These are phyloP conservation scores for Antheraea pernyi DNA, from an alignment of 1,140 invertebrate species.

Conservation along the genomic window DNA sequence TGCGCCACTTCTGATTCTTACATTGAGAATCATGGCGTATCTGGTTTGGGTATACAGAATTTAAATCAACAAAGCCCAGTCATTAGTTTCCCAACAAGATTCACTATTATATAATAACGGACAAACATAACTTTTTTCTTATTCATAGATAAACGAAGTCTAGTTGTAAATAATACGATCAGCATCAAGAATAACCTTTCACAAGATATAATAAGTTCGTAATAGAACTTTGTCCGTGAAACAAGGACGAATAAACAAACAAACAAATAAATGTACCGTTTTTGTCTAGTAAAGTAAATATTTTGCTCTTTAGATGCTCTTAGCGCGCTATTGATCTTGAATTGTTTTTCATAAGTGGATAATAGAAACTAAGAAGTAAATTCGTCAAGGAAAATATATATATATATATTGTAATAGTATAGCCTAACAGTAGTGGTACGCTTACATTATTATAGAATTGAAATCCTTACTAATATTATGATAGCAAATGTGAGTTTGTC, in stretches of 20 bases:
- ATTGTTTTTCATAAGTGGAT: neutral
- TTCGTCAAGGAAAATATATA: neutral
- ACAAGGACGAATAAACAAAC: constrained; percentile 9
- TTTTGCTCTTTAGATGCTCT: constrained; percentile 7
- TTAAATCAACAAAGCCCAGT: too few relatives aligned
- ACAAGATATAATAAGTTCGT: neutral
- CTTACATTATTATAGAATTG: too few relatives aligned
- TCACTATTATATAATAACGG: neutral
- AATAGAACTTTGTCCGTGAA: neutral
- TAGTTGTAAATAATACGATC: neutral
- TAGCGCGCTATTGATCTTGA: neutral
- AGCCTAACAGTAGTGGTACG: too few relatives aligned
- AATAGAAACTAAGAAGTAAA: neutral
- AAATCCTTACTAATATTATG: too few relatives aligned
- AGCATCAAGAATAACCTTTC: neutral
- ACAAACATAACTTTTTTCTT: neutral
- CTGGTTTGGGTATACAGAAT: too few relatives aligned
- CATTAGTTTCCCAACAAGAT: neutral
- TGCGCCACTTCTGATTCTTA: too few relatives aligned
- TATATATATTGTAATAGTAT: neutral
- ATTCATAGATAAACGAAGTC: neutral
- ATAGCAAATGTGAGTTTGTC: too few relatives aligned
- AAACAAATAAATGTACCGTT: constrained; percentile 10
- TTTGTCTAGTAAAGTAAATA: constrained; percentile 15
- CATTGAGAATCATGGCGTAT: too few relatives aligned